Conservation (phyloP, 2,888 invertebrate genomes). For the Tipula helvola region DNA sequence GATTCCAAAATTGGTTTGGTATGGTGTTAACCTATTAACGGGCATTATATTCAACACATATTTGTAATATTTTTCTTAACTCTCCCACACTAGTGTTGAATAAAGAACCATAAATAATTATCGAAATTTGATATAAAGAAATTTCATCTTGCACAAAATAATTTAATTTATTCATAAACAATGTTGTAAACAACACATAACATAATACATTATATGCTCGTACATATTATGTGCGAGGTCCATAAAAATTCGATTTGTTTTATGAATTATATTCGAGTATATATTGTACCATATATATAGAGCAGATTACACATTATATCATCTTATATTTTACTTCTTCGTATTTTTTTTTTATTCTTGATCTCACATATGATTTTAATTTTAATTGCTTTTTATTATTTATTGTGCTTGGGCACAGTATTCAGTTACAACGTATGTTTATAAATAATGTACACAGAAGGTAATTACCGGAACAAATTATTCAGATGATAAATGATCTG, state of each 20-base stretch:
- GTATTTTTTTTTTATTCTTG: not conserved
- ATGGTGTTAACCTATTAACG: not conserved
- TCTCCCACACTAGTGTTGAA: not conserved
- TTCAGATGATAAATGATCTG: not conserved
- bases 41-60: not conserved
- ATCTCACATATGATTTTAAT: not conserved
- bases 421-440: not conserved
- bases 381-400: not conserved
- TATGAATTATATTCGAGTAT: not conserved
- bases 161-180: not conserved
- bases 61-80: not conserved
- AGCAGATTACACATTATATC: not conserved
- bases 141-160: not conserved
- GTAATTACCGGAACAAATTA: not conserved
- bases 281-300: no score
- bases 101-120: not conserved
- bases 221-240: not conserved
- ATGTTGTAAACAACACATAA: not conserved
- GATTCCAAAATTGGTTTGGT: not conserved
- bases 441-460: not conserved
- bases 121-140: not conserved
- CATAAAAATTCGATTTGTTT: not conserved
- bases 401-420: not conserved
- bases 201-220: not conserved
- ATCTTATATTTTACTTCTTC: not conserved